Conservation (phyloP, 2,797 vertebrate genomes). For the Syngnathus acus region DNA sequence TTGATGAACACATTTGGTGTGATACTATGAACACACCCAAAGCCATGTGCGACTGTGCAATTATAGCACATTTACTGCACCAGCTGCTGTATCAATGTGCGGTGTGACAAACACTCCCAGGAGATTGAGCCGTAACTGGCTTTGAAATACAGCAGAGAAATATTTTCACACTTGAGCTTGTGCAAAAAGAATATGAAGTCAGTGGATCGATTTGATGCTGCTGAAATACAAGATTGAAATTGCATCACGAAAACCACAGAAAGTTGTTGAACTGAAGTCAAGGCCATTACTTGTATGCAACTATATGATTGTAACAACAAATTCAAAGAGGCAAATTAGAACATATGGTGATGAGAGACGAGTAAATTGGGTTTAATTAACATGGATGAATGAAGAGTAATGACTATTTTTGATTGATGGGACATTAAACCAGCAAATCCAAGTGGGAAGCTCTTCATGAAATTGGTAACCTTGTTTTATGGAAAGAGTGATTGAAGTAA, state of each 20-base stretch:
- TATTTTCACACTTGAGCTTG: conserved; percentile 38
- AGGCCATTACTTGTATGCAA: background rate
- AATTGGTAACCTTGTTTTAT: conserved; percentile 25
- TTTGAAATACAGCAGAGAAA: conserved; percentile 38
- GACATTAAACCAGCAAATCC: background rate
- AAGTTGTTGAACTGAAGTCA: background rate
- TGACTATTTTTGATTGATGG: background rate
- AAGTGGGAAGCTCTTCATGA: background rate
- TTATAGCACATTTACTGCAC: conserved; percentile 57
- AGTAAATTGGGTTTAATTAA: background rate
- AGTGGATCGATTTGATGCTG: conserved; percentile 10
- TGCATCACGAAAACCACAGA: background rate
- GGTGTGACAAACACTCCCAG: conserved; percentile 48
- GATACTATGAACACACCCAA: conserved; percentile 45
- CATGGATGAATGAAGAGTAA: background rate
- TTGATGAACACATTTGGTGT: conserved; percentile 55
- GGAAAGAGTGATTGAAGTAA: background rate
- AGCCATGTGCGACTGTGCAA: conserved; percentile 58
- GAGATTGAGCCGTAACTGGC: conserved; percentile 38
- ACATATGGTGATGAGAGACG: background rate
- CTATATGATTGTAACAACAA: background rate
- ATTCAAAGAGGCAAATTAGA: background rate
- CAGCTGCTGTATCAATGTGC: conserved; percentile 58
- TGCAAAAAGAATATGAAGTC: conserved; percentile 37
- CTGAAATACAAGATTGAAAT: background rate